Conservation (phyloP, 1,140 invertebrate genomes). For the Nylanderia fulva region DNA sequence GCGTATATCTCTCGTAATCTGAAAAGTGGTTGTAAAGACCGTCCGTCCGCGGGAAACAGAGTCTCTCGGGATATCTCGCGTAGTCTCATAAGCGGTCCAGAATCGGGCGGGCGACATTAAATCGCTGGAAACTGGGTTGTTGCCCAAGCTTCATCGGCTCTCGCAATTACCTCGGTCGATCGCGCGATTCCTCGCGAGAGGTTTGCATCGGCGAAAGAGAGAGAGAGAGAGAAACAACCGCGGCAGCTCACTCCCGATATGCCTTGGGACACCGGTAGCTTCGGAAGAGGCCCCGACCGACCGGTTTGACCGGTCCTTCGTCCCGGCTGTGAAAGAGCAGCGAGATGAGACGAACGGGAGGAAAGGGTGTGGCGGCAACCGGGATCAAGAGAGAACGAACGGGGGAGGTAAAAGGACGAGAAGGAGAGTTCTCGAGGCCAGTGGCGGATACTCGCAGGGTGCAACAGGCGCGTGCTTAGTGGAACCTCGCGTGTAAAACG, state of each 20-base stretch:
- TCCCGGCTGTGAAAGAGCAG: conserved; percentile 59
- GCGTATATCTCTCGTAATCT: background rate
- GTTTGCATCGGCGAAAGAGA: background rate
- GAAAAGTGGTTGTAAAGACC: background rate
- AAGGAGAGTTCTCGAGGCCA: conserved; percentile 45
- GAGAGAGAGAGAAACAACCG: background rate
- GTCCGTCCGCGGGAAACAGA: background rate
- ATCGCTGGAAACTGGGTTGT: conserved; percentile 65
- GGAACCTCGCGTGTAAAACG: background rate
- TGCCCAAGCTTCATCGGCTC: conserved; percentile 20
- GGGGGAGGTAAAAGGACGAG: conserved; percentile 23
- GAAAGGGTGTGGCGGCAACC: no score
- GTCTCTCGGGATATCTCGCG: no score
- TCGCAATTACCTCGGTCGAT: conserved; percentile 44
- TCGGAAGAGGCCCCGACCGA: conserved; percentile 52
- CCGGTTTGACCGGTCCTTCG: conserved; percentile 66
- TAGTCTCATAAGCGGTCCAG: background rate
- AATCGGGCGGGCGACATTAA: conserved; percentile 14
- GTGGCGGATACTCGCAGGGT: conserved; percentile 45
- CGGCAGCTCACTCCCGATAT: conserved; percentile 49
- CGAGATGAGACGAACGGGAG: conserved; percentile 8
- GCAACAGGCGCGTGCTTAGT: conserved; percentile 50
- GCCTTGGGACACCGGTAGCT: conserved; percentile 66
- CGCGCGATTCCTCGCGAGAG: conserved; percentile 14
- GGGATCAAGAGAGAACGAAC: conserved; percentile 46